Percentiles rank a stretch among this genome's conserved stretches.
phyloP scores from a whole-genome alignment of 2,888 invertebrate species.

The Dynastes grantii region DNA sequence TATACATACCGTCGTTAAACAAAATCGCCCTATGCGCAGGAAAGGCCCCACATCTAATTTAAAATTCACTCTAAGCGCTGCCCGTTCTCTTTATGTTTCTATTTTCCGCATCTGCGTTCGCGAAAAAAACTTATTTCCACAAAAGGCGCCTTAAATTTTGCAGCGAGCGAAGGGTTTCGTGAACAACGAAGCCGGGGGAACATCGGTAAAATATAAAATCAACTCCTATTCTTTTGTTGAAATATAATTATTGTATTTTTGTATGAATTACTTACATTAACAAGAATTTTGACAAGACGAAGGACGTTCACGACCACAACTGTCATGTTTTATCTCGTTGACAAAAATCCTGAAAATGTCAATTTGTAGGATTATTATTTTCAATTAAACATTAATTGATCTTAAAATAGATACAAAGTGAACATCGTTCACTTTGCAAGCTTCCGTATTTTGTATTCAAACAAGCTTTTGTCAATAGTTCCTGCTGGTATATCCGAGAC shows the following conservation, averaged over 20 bases:
- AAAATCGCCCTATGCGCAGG: too few species aligned
- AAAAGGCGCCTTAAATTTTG: background rate
- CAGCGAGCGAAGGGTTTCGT: background rate
- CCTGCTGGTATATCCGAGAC: too few species aligned
- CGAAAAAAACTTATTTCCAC: background rate
- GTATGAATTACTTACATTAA: conserved; percentile 6
- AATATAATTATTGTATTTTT: background rate
- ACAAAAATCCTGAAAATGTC: too few species aligned
- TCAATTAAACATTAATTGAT: too few species aligned
- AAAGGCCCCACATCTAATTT: background rate
- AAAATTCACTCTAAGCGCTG: background rate
- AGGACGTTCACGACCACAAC: conserved; percentile 16
- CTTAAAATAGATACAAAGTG: too few species aligned
- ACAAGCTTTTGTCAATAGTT: too few species aligned
- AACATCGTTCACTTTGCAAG: too few species aligned
- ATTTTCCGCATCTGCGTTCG: background rate
- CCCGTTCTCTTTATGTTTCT: background rate
- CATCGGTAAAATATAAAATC: too few species aligned
- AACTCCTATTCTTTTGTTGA: too few species aligned
- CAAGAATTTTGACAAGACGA: conserved; percentile 6
- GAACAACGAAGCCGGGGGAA: background rate
- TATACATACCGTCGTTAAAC: too few species aligned
- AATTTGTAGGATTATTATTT: too few species aligned
- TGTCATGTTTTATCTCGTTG: background rate
- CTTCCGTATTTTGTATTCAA: too few species aligned